Conservation (phyloP, 2,888 invertebrate species). For the Drosophila robusta region DNA sequence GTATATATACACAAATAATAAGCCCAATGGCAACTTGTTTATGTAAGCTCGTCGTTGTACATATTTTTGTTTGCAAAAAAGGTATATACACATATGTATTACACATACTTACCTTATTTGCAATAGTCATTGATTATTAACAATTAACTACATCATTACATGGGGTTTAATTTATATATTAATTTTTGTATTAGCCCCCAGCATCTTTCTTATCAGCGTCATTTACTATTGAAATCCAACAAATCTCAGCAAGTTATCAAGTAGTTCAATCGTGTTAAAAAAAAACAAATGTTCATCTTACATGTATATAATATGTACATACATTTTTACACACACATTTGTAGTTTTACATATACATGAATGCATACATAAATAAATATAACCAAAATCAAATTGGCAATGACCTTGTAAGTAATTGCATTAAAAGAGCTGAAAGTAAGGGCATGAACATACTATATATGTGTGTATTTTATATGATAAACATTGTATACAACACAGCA, state of each 20-base stretch:
- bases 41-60: no score
- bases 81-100: neutral
- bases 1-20: no score
- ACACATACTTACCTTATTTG: neutral
- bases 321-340: no score
- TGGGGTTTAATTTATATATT: neutral
- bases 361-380: constrained; percentile 1
- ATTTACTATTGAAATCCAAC: neutral
- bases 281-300: neutral
- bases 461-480: no score
- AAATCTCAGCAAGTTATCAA: neutral
- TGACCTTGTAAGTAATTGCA: constrained; percentile 55
- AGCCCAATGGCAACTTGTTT: no score
- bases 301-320: constrained; percentile 6
- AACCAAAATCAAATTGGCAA: constrained; percentile 31
- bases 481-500: no score
- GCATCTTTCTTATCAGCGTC: constrained; percentile 9
- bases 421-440: constrained; percentile 11
- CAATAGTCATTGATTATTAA: neutral
- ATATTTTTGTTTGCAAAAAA: no score
- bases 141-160: neutral
- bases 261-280: neutral
- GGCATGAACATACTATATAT: neutral
- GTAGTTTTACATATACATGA: neutral
- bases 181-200: neutral